Evolutionary conservation across 2,888 invertebrate species (phyloP), one percentile per base, ranked within the genome.

Genomic region (Drosophila helvetica): DNA sequence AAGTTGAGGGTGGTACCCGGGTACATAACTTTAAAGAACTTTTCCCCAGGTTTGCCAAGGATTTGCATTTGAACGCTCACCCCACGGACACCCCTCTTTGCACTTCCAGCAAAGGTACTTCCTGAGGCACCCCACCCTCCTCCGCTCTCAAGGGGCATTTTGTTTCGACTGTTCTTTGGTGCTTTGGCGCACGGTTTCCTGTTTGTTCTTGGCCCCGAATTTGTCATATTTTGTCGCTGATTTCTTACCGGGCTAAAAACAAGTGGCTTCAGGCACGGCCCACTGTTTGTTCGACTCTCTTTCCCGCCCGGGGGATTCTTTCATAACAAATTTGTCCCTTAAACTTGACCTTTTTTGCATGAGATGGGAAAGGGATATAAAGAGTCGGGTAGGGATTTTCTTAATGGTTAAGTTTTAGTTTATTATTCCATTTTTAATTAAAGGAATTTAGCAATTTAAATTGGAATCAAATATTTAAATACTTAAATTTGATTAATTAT

Each of bases 201-300:
- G 88, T 88, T 86, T 83, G 74, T 79, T 85, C 86, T 82, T 78
- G 74, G 65, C 38, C 73, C 74, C 73, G 83, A 83, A 83, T 83
- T 83, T 83, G 83, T 83, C 83, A 88, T 88, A 88, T 83, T 83
- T 83, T 83, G 86, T 87, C 88, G 78, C 69, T 72, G 77, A 65
- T 59, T 63, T 55, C 46, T 69, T 73, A 68, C 72, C 67, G 65
- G 61, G 69, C 82, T 67, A 84, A 87, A 70, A 67, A 72, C 78
- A 80, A 78, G 57, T 70, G 52, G 46, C 12, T 27, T 71, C 52
- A 55, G 47, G 47, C 66, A 47, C 46, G 54, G 77, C 58, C 67
- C 33, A 1, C 33, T 73, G 74, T 54, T 45, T 64, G 62, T 64
- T 57, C 75, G 33, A 12, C 54, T 82, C 71, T 67, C 30, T n/a